These are phyloP conservation scores for Leptopilina myrica DNA, from an alignment of 2,888 invertebrate species.

Conservation along the genomic window DNA sequence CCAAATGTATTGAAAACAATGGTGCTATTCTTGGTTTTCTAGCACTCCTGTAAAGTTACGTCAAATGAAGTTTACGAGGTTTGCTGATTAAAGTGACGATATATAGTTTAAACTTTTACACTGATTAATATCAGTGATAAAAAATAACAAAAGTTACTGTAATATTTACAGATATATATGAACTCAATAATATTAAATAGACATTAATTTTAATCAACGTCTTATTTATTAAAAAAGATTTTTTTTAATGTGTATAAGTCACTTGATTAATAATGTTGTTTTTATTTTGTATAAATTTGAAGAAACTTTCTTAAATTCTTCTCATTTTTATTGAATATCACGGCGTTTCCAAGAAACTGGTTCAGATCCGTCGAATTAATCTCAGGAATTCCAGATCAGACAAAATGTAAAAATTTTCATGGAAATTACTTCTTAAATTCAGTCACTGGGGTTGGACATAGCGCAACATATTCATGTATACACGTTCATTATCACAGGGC, in stretches of 20 bases:
- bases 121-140: neutral
- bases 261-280: conserved; percentile 18
- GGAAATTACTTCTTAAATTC: conserved; percentile 25
- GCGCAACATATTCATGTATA: conserved; percentile 41
- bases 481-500: conserved; percentile 62
- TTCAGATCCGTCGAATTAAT: neutral
- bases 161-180: neutral
- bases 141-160: neutral
- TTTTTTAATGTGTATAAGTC: conserved; percentile 3
- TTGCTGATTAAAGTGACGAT: no score
- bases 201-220: conserved; percentile 17
- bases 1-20: no score
- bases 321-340: conserved; percentile 20
- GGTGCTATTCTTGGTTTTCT: no score
- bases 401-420: conserved; percentile 23
- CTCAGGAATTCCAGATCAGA: conserved; percentile 3
- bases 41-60: no score
- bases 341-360: conserved; percentile 19
- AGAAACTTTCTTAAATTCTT: conserved; percentile 31
- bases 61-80: no score
- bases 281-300: conserved; percentile 18
- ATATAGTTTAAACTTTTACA: no score
- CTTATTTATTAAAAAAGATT: conserved; percentile 34
- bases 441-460: conserved; percentile 37
- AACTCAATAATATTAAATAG: neutral